Evolutionary conservation across 1,140 invertebrate genomes (phyloP).

Genomic region (Anastatus disparis): DNA sequence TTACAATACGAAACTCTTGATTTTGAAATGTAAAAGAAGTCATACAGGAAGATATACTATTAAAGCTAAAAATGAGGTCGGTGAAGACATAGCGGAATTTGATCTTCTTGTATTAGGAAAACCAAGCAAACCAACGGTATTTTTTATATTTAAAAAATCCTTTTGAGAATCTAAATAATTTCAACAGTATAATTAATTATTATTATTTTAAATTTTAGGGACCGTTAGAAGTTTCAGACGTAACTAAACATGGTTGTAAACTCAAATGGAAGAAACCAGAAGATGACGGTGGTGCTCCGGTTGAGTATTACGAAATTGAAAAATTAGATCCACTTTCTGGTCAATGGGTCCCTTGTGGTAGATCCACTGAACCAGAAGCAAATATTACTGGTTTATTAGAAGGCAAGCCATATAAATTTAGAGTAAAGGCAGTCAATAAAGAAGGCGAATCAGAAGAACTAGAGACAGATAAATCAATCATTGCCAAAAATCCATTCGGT

Average conservation of each 20-base stretch:
- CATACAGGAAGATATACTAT: slow-evolving; percentile 94
- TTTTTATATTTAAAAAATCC: too few species aligned
- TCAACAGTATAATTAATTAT: background rate
- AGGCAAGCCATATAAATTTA: slow-evolving; percentile 98
- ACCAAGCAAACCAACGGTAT: slow-evolving; percentile 63
- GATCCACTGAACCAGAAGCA: slow-evolving; percentile 81
- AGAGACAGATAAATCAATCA: slow-evolving; percentile 91
- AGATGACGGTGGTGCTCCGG: slow-evolving; percentile 89
- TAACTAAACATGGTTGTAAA: slow-evolving; percentile 94
- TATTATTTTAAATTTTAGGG: slow-evolving; percentile 75
- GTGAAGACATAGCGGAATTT: slow-evolving; percentile 92
- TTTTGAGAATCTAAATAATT: too few species aligned
- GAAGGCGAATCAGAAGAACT: slow-evolving; percentile 97
- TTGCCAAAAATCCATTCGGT: slow-evolving; percentile 99
- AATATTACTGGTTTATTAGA: slow-evolving; percentile 88
- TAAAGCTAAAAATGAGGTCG: slow-evolving; percentile 91
- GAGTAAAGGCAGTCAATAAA: slow-evolving; percentile 98
- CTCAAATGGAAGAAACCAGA: slow-evolving; percentile 94
- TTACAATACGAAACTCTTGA: slow-evolving; percentile 90
- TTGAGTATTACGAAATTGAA: slow-evolving; percentile 98
- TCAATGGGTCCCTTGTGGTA: slow-evolving; percentile 90
- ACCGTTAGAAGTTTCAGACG: slow-evolving; percentile 87
- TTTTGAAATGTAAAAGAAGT: slow-evolving; percentile 81
- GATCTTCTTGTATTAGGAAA: slow-evolving; percentile 86
- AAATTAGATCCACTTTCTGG: slow-evolving; percentile 94